These are phyloP conservation scores for Diachrysia chrysitis DNA, from an alignment of 2,888 invertebrate genomes.

Conservation along the genomic window DNA sequence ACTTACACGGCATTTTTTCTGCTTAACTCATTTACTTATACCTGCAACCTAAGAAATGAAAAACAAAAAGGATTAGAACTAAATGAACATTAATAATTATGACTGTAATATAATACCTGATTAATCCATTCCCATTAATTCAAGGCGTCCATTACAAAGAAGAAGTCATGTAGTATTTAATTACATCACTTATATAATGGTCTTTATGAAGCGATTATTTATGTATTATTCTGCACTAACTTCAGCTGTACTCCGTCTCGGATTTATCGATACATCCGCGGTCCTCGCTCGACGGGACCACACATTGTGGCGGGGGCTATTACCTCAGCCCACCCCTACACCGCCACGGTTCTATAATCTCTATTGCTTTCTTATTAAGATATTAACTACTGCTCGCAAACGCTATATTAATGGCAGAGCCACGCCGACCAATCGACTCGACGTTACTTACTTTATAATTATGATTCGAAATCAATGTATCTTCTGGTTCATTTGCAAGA, in stretches of 20 bases:
- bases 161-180: constrained; percentile 51
- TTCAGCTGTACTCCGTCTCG: constrained; percentile 48
- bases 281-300: constrained; percentile 74
- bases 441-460: constrained; percentile 60
- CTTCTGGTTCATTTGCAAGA: constrained; percentile 46
- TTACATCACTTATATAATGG: constrained; percentile 48
- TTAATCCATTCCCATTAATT: constrained; percentile 23
- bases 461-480: constrained; percentile 60
- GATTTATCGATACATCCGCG: constrained; percentile 69
- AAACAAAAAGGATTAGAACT: not conserved
- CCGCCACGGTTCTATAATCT: constrained; percentile 74
- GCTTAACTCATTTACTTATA: not conserved
- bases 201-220: constrained; percentile 54
- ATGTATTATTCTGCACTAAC: constrained; percentile 62
- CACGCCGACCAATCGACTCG: constrained; percentile 45
- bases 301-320: constrained; percentile 73
- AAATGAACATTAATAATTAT: not conserved
- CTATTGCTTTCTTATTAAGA: constrained; percentile 87
- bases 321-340: constrained; percentile 75
- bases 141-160: constrained; percentile 36
- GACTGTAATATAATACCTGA: constrained; percentile 7
- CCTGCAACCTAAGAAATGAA: not conserved
- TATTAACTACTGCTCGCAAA: constrained; percentile 83
- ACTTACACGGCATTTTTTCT: too few relatives aligned
- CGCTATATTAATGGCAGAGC: constrained; percentile 74